Evolutionary conservation across 2,113 vertebrate species (phyloP).

Genomic region (Poicephalus gulielmi): DNA sequence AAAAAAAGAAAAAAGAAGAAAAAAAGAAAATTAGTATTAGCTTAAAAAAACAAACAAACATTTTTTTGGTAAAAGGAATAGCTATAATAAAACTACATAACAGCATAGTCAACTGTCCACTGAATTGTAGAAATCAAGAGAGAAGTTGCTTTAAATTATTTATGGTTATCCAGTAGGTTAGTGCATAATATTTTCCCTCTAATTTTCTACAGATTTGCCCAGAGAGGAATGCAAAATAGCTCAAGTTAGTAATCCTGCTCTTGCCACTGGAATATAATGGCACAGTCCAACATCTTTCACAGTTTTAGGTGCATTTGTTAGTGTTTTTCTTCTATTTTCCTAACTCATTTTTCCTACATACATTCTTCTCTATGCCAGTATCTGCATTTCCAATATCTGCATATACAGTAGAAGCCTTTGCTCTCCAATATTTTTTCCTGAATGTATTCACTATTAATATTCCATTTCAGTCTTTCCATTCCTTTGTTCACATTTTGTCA

Average conservation of each 20-base stretch:
- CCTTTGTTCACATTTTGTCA: not conserved
- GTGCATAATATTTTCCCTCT: not conserved
- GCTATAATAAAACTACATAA: not conserved
- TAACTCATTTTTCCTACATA: not conserved
- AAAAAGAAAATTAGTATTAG: not conserved
- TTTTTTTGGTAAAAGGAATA: not conserved
- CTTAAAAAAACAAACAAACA: fast-evolving
- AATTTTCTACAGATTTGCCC: not conserved
- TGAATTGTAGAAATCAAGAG: not conserved
- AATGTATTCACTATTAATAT: not conserved
- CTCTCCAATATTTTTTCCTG: not conserved
- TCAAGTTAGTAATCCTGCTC: not conserved
- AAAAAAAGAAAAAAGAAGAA: not conserved
- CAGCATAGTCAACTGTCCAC: not conserved
- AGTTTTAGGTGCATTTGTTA: not conserved
- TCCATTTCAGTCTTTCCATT: not conserved
- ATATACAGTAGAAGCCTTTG: not conserved
- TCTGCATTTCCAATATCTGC: not conserved
- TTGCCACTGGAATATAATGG: not conserved
- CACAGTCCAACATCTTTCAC: not conserved
- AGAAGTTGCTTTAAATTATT: not conserved
- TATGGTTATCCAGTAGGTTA: not conserved
- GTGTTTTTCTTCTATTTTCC: not conserved
- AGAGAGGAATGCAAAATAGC: not conserved
- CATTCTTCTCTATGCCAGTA: not conserved